phyloP scores from a whole-genome alignment of 1,140 invertebrate genomes.

The Micrasema minimum region DNA sequence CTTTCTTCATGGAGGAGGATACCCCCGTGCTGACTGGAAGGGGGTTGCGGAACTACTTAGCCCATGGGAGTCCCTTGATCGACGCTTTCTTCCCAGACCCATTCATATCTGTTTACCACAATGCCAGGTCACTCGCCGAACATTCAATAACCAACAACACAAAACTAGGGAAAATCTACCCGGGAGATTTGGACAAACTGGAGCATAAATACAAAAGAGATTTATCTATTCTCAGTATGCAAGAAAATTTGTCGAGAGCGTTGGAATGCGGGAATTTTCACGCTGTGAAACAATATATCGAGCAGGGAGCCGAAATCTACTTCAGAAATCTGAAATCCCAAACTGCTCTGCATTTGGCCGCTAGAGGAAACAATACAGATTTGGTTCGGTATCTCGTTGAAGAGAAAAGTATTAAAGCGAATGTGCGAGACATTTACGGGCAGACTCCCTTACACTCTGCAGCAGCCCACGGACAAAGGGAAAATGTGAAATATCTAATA shows the following conservation, averaged over 20 bases:
- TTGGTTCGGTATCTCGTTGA: background rate
- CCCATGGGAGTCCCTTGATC: background rate
- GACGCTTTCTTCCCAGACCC: background rate
- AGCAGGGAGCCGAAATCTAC: background rate
- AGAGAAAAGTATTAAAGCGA: background rate
- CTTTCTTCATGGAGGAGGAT: background rate
- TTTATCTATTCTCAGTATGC: background rate
- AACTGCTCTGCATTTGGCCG: background rate
- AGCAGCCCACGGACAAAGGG: background rate
- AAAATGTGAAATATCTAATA: background rate
- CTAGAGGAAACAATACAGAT: background rate
- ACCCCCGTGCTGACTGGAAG: conserved; percentile 5
- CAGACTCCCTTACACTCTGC: conserved; percentile 8
- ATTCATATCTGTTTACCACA: background rate
- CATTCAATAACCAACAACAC: background rate
- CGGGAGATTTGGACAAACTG: background rate
- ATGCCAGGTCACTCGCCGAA: background rate
- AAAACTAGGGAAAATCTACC: conserved; percentile 4
- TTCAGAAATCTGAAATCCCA: background rate
- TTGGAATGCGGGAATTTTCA: background rate
- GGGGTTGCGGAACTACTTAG: conserved; percentile 14
- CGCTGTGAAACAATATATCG: background rate
- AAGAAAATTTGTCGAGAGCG: background rate
- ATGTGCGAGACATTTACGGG: background rate
- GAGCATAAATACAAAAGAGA: background rate